Conservation (phyloP, 2,113 vertebrate genomes). For the Micronisus gabar region DNA sequence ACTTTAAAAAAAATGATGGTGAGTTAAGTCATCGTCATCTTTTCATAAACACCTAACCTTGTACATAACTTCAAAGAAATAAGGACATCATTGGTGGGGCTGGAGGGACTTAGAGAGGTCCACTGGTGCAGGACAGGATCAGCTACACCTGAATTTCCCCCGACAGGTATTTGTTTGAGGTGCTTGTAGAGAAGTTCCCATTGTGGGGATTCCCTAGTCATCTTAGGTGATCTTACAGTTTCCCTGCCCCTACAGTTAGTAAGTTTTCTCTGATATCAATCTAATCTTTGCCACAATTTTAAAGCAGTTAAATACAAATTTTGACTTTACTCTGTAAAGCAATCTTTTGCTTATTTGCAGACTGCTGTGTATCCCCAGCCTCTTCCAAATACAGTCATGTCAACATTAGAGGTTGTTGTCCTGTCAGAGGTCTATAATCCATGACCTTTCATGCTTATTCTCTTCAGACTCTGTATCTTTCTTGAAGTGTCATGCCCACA, state of each 20-base stretch:
- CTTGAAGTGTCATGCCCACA: neutral
- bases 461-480: neutral
- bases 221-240: neutral
- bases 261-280: neutral
- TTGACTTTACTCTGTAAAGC: neutral
- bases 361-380: neutral
- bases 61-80: neutral
- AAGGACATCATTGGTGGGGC: neutral
- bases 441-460: neutral
- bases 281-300: neutral
- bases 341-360: neutral
- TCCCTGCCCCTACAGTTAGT: neutral
- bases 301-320: neutral
- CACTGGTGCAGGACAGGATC: neutral
- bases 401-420: neutral
- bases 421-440: neutral
- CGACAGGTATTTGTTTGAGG: neutral
- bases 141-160: neutral
- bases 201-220: neutral
- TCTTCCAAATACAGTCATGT: neutral
- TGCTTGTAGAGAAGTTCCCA: neutral
- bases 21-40: neutral
- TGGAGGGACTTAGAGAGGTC: neutral
- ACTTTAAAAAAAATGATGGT: neutral
- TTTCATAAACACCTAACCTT: neutral